phyloP scores from a whole-genome alignment of 2,888 invertebrate genomes.

The Acronicta alni region DNA sequence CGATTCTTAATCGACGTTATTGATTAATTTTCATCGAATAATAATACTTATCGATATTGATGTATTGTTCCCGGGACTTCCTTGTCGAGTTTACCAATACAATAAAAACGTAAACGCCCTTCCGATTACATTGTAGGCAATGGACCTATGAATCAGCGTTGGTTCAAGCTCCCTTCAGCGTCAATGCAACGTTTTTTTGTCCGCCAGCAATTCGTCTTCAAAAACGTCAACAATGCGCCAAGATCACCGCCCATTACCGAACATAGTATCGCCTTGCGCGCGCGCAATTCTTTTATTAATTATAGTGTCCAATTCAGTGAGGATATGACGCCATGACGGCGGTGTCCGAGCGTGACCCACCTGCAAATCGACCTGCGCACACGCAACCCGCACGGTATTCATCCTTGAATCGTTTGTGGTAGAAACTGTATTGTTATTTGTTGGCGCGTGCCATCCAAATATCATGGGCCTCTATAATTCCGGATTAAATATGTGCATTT shows the following conservation, averaged over 20 bases:
- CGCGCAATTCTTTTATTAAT: slow-evolving; percentile 87
- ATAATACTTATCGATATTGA: slow-evolving; percentile 5
- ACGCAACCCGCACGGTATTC: slow-evolving; percentile 73
- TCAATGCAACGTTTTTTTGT: slow-evolving; percentile 26
- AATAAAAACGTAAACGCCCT: slow-evolving; percentile 14
- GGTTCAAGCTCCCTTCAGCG: slow-evolving; percentile 31
- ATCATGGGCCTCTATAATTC: slow-evolving; percentile 49
- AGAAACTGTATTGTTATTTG: slow-evolving; percentile 73
- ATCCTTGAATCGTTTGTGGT: slow-evolving; percentile 80
- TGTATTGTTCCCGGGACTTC: not conserved
- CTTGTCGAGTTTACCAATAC: not conserved
- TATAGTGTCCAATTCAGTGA: slow-evolving; percentile 83
- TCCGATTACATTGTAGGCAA: slow-evolving; percentile 13
- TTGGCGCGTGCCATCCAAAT: slow-evolving; percentile 66
- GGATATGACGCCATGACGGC: slow-evolving; percentile 87
- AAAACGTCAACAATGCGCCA: slow-evolving; percentile 77
- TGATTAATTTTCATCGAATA: not conserved
- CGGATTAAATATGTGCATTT: slow-evolving; percentile 63
- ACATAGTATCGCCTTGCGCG: slow-evolving; percentile 80
- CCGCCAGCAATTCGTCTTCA: slow-evolving; percentile 41
- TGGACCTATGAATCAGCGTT: slow-evolving; percentile 47
- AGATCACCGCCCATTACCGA: slow-evolving; percentile 75
- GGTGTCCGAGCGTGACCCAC: slow-evolving; percentile 82
- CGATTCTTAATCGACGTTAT: too few relatives aligned
- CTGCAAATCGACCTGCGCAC: slow-evolving; percentile 78